Evolutionary conservation across 2,888 invertebrate species (phyloP).

Genomic region (Liodrosophila aerea): DNA sequence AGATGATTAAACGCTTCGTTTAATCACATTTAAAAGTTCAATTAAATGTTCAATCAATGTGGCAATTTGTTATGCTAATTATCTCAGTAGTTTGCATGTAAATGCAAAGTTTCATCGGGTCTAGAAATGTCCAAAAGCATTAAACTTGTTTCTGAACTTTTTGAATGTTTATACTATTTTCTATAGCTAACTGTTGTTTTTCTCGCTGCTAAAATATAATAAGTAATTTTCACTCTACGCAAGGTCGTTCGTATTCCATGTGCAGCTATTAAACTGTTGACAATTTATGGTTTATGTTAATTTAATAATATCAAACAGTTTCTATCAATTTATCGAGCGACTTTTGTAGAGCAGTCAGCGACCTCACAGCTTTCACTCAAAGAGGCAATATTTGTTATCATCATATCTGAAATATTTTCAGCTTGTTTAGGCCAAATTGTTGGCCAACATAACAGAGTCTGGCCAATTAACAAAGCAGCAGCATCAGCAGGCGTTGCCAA

Average conservation of each 20-base stretch:
- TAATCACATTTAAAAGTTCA: conserved; percentile 30
- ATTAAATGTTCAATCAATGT: too few species aligned
- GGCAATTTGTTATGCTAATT: conserved; percentile 51
- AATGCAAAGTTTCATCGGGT: conserved; percentile 15
- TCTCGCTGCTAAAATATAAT: conserved; percentile 23
- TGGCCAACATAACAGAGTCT: conserved; percentile 35
- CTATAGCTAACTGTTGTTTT: conserved; percentile 16
- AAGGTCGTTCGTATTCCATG: conserved; percentile 39
- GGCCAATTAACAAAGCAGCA: conserved; percentile 56
- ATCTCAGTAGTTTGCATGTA: conserved; percentile 41
- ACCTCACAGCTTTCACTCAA: conserved; percentile 40
- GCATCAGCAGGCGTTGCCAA: conserved; percentile 51
- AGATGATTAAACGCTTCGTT: conserved; percentile 48
- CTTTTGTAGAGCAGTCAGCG: conserved; percentile 40
- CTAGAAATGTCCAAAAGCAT: conserved; percentile 12
- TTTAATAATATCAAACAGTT: conserved; percentile 24
- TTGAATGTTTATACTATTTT: conserved; percentile 10
- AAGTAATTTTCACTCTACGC: conserved; percentile 6
- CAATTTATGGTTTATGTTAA: conserved; percentile 45
- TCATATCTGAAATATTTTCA: conserved; percentile 4
- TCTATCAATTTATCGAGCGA: conserved; percentile 10
- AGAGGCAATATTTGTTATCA: background rate
- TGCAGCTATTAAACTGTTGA: conserved; percentile 14
- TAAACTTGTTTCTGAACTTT: background rate
- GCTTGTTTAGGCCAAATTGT: conserved; percentile 31